Evolutionary conservation across 2,113 vertebrate genomes (phyloP).

Genomic region (Nannospalax galili): DNA sequence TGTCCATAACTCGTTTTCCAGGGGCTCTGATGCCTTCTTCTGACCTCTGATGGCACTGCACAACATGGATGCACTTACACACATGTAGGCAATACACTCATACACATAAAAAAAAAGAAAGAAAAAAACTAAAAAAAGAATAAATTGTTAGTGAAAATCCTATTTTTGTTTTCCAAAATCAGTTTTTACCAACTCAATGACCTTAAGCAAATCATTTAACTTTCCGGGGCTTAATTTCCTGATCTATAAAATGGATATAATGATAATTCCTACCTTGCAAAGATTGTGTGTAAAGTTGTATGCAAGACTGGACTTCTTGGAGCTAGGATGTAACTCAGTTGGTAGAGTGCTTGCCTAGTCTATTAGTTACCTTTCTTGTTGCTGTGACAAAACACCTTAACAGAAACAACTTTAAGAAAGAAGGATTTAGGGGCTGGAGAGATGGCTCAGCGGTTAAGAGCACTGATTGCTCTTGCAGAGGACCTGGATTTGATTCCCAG

Average conservation of each 20-base stretch:
- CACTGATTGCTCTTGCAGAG: no score
- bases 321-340: background rate
- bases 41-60: no score
- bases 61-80: no score
- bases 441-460: no score
- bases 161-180: background rate
- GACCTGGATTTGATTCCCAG: no score
- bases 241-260: background rate
- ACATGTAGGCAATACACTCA: no score
- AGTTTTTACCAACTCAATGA: background rate
- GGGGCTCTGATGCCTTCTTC: no score
- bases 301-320: background rate
- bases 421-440: no score
- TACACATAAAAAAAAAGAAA: no score
- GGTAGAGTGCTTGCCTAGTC: background rate
- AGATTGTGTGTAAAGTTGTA: background rate
- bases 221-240: slow-evolving; percentile 9
- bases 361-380: background rate
- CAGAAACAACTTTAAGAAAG: background rate
- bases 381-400: background rate
- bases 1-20: no score
- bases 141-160: background rate
- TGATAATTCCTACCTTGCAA: background rate
- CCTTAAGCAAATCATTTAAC: background rate
- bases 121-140: background rate